Conservation (phyloP, 2,888 invertebrate genomes). For the Ormia ochracea region DNA sequence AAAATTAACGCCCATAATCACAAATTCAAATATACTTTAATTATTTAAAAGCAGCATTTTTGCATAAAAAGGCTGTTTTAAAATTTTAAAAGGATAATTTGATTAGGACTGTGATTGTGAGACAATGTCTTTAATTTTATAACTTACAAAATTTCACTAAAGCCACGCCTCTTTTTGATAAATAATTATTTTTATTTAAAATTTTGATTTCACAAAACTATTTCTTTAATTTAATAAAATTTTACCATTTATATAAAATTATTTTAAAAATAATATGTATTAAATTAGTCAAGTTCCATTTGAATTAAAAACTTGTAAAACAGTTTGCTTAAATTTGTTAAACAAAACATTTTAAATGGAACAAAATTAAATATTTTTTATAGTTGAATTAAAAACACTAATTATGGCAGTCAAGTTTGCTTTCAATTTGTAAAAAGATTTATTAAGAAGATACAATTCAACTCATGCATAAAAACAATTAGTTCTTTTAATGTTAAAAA, state of each 20-base stretch:
- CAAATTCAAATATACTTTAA: too few species aligned
- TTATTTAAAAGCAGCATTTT: too few species aligned
- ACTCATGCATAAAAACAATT: constrained; percentile 73
- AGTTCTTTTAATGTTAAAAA: not conserved
- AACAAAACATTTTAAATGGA: constrained; percentile 54
- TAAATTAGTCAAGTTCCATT: constrained; percentile 43
- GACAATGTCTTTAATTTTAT: constrained; percentile 42
- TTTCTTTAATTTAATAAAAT: not conserved
- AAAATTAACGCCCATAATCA: too few species aligned
- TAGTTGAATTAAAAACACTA: constrained; percentile 56
- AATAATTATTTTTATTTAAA: constrained; percentile 39
- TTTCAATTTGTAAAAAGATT: constrained; percentile 14
- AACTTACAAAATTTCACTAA: constrained; percentile 67
- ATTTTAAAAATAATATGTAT: not conserved
- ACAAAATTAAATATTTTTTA: constrained; percentile 61
- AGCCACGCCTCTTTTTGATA: constrained; percentile 66
- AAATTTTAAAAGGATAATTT: too few species aligned
- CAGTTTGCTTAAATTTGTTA: constrained; percentile 46
- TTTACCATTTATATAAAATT: not conserved
- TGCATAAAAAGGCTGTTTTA: too few species aligned
- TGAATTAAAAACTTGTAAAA: constrained; percentile 37
- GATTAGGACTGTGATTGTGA: too few species aligned
- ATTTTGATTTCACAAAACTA: constrained; percentile 44
- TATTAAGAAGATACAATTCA: constrained; percentile 64
- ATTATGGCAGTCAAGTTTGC: constrained; percentile 33